Conservation (phyloP, 2,113 vertebrate genomes). For the Callipepla squamata region DNA sequence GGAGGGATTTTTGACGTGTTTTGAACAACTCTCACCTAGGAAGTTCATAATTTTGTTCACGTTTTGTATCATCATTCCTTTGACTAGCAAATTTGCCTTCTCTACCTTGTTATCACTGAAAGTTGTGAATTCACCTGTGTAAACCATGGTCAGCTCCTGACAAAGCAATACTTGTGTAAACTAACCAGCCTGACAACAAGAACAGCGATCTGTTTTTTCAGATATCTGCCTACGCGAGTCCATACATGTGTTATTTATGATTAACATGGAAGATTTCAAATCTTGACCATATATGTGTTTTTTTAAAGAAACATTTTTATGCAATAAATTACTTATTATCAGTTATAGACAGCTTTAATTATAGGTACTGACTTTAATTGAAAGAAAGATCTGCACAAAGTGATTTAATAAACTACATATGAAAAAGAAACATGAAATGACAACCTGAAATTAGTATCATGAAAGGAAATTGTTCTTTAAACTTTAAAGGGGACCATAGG, state of each 20-base stretch:
- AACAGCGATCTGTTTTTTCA: accelerated
- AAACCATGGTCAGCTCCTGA: background rate
- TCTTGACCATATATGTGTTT: background rate
- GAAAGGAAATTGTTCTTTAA: conserved; percentile 38
- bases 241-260: background rate
- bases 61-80: background rate
- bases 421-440: conserved; percentile 11
- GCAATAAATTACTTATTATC: background rate
- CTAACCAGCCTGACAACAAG: background rate
- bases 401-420: conserved; percentile 30
- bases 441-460: conserved; percentile 48
- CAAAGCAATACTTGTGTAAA: background rate
- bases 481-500: conserved; percentile 21
- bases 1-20: background rate
- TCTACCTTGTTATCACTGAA: background rate
- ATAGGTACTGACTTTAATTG: background rate
- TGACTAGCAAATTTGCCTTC: background rate
- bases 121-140: background rate
- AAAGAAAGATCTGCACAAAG: background rate
- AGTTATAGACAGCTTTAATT: conserved; percentile 40
- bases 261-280: background rate
- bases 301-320: background rate
- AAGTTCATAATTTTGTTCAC: background rate
- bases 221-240: background rate
- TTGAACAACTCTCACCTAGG: background rate